Percentiles rank a stretch among this genome's conserved stretches.
These are phyloP conservation scores for Pteropus alecto DNA, from an alignment of 2,113 vertebrate genomes.

Conservation along the genomic window DNA sequence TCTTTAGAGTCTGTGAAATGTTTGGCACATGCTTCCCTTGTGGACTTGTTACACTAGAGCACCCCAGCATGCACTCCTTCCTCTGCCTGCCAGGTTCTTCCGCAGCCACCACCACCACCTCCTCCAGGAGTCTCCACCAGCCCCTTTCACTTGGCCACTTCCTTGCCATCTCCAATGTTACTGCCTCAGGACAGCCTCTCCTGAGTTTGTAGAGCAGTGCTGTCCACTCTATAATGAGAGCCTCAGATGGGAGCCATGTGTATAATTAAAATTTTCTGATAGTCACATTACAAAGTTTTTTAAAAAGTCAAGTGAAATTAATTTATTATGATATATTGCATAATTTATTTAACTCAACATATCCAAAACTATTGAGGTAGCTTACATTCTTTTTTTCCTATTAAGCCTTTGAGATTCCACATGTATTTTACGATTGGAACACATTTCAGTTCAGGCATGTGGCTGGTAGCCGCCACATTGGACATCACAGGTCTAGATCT, in stretches of 20 bases:
- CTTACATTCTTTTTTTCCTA: not conserved
- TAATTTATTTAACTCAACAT: not conserved
- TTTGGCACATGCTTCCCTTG: not conserved
- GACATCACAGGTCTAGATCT: accelerated
- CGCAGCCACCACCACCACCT: not conserved
- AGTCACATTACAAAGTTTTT: not conserved
- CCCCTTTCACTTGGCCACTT: not conserved
- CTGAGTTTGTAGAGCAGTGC: not conserved
- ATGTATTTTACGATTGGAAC: not conserved
- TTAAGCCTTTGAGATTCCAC: not conserved
- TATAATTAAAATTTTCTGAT: not conserved
- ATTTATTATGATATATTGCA: not conserved
- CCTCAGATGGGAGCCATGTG: not conserved
- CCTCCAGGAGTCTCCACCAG: accelerated
- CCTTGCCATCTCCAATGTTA: not conserved
- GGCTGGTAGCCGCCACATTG: not conserved
- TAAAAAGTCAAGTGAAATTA: not conserved
- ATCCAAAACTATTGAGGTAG: not conserved
- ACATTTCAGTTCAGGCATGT: not conserved
- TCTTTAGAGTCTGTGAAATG: not conserved
- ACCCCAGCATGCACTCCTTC: accelerated
- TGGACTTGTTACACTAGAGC: not conserved
- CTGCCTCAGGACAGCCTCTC: not conserved
- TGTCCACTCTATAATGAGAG: not conserved
- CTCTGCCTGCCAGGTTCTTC: not conserved